Evolutionary conservation across 2,797 vertebrate genomes (phyloP).

Genomic region (Agapornis canus): DNA sequence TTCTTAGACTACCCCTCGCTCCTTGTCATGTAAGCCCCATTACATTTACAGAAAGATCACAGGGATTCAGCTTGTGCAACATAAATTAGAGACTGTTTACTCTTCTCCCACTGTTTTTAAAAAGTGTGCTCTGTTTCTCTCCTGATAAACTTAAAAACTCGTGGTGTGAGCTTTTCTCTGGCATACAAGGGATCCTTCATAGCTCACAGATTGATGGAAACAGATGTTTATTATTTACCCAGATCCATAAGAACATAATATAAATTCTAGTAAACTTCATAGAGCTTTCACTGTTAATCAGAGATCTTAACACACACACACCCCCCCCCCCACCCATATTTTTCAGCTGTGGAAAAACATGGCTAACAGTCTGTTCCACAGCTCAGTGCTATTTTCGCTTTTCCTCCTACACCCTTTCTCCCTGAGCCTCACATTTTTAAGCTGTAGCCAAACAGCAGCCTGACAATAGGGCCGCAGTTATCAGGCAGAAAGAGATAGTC

Average conservation of each 20-base stretch:
- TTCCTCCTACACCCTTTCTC: background rate
- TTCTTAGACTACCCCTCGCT: background rate
- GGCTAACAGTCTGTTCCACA: background rate
- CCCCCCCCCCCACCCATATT: fast-evolving
- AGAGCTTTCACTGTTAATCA: background rate
- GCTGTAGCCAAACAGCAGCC: background rate
- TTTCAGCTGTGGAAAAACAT: background rate
- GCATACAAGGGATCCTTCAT: background rate
- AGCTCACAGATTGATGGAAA: background rate
- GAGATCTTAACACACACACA: background rate
- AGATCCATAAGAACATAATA: background rate
- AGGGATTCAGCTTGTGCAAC: background rate
- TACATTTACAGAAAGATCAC: background rate
- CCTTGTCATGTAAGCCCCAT: background rate
- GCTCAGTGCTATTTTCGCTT: background rate
- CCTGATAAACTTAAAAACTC: background rate
- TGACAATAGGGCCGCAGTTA: background rate
- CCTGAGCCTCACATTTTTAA: background rate
- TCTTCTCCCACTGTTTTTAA: background rate
- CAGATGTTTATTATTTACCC: background rate
- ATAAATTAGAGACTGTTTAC: background rate
- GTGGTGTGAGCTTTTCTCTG: background rate
- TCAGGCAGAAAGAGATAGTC: background rate
- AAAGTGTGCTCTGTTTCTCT: background rate
- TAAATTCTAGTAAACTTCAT: background rate